Conservation (phyloP, 2,888 invertebrate genomes). For the Drosophila paranaensis region DNA sequence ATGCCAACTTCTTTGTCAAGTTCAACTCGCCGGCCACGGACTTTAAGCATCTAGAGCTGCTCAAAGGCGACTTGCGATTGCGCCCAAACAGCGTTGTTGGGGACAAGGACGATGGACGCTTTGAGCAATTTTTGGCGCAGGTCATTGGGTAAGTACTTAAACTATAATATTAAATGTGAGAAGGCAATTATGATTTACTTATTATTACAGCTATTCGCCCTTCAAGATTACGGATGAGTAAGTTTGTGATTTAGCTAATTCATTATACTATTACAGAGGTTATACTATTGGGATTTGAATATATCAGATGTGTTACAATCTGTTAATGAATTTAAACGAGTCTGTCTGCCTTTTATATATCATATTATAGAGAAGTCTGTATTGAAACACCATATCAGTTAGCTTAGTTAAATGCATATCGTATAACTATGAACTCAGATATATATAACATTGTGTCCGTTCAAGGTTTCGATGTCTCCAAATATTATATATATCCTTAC, state of each 20-base stretch:
- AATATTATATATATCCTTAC: too few relatives aligned
- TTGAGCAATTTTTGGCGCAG: slow-evolving; percentile 82
- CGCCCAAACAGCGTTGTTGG: slow-evolving; percentile 76
- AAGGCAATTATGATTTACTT: not conserved
- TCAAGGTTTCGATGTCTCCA: not conserved
- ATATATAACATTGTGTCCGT: not conserved
- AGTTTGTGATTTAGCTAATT: slow-evolving; percentile 42
- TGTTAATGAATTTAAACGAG: not conserved
- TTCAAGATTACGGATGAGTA: slow-evolving; percentile 80
- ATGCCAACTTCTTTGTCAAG: slow-evolving; percentile 83
- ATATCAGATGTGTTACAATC: not conserved
- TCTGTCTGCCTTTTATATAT: not conserved
- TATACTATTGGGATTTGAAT: not conserved
- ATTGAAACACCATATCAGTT: not conserved
- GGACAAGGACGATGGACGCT: slow-evolving; percentile 82
- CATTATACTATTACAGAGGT: too few relatives aligned
- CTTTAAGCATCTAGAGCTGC: slow-evolving; percentile 77
- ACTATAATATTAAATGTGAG: not conserved
- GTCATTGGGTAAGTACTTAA: slow-evolving; percentile 64
- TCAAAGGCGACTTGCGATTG: slow-evolving; percentile 82
- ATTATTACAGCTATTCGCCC: slow-evolving; percentile 72
- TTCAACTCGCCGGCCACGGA: slow-evolving; percentile 75
- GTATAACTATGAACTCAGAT: not conserved
- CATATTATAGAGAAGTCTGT: not conserved
- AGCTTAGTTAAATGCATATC: not conserved